Conservation (phyloP, 2,113 vertebrate species). For the Tamias sibiricus region DNA sequence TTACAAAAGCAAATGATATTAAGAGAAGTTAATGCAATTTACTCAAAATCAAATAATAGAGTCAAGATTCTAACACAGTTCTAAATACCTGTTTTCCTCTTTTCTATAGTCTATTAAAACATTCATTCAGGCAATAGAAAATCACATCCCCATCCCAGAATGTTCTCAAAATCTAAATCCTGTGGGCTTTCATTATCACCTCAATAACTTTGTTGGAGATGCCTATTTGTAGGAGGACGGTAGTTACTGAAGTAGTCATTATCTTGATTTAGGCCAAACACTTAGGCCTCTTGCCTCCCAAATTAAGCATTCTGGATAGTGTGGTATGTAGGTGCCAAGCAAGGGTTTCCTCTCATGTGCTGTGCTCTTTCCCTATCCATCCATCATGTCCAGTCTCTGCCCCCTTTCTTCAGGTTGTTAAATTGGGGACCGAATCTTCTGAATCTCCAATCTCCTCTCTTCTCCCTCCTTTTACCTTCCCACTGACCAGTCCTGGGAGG, state of each 20-base stretch:
- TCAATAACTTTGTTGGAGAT: neutral
- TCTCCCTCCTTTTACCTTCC: neutral
- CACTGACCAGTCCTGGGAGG: neutral
- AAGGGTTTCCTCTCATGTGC: neutral
- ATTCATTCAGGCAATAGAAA: neutral
- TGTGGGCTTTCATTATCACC: neutral
- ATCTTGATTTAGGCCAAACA: neutral
- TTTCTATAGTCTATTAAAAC: neutral
- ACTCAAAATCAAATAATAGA: neutral
- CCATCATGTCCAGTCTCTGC: neutral
- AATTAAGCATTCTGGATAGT: neutral
- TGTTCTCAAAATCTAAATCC: neutral
- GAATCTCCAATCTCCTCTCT: neutral
- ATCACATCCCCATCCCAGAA: neutral
- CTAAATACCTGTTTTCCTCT: neutral
- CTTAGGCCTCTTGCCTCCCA: neutral
- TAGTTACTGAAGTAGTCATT: neutral
- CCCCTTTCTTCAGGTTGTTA: neutral
- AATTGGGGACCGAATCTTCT: neutral
- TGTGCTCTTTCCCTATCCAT: neutral
- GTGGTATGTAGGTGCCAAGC: neutral
- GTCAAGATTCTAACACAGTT: neutral
- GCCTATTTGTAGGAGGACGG: neutral
- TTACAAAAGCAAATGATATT: conserved; percentile 8
- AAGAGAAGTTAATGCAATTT: neutral